phyloP scores from a whole-genome alignment of 2,113 vertebrate species.

The Nibea coibor region DNA sequence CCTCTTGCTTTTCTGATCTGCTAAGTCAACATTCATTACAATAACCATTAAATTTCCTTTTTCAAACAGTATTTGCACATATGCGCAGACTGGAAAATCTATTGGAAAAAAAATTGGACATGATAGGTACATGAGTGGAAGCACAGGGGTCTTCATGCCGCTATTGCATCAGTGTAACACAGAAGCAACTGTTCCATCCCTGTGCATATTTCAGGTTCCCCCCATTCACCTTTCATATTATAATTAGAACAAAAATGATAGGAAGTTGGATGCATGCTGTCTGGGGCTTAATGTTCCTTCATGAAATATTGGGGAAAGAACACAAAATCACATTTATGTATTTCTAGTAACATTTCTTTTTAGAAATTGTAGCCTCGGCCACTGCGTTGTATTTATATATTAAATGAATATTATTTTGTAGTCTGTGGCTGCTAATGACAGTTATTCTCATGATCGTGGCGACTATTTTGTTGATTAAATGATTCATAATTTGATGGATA shows the following conservation, averaged over 20 bases:
- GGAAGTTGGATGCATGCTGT: slow-evolving; percentile 69
- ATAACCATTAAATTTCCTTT: slow-evolving; percentile 83
- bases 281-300: slow-evolving; percentile 68
- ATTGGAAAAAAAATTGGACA: slow-evolving; percentile 79
- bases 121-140: slow-evolving; percentile 79
- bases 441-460: neutral
- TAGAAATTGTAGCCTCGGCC: slow-evolving; percentile 53
- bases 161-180: slow-evolving; percentile 50
- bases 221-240: slow-evolving; percentile 69
- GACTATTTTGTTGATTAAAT: neutral
- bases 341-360: slow-evolving; percentile 72
- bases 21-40: slow-evolving; percentile 83
- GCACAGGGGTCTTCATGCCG: slow-evolving; percentile 61
- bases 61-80: slow-evolving; percentile 65
- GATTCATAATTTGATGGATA: neutral
- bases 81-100: slow-evolving; percentile 58
- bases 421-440: neutral
- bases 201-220: slow-evolving; percentile 31
- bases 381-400: slow-evolving; percentile 14
- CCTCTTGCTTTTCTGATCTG: slow-evolving; percentile 69
- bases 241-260: slow-evolving; percentile 76
- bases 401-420: slow-evolving; percentile 1
- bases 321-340: slow-evolving; percentile 66
- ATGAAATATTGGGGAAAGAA: slow-evolving; percentile 59
- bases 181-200: slow-evolving; percentile 47